Conservation (phyloP, 2,888 invertebrate genomes). For the Dione juno region DNA sequence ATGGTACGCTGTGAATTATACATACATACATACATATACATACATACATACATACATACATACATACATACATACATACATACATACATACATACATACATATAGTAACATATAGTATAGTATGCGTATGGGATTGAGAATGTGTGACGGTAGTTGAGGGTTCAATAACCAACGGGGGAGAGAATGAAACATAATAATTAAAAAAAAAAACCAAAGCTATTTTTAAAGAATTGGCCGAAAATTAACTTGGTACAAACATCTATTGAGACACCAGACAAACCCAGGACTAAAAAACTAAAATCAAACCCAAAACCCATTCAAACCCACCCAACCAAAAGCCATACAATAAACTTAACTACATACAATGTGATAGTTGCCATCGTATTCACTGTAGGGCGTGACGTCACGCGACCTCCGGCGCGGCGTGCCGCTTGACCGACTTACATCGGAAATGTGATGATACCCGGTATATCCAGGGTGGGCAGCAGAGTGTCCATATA, state of each 20-base stretch:
- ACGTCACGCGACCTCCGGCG: background rate
- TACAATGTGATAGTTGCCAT: background rate
- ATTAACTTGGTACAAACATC: too few species aligned
- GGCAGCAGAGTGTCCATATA: too few species aligned
- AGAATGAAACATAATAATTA: background rate
- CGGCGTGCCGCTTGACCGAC: conserved; percentile 4
- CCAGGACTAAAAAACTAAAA: background rate
- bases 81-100: too few species aligned
- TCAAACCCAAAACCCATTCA: background rate
- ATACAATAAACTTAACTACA: background rate
- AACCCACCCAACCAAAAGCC: background rate
- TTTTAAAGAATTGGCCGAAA: too few species aligned
- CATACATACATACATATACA: background rate
- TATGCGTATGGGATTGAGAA: background rate
- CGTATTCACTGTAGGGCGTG: background rate
- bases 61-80: background rate
- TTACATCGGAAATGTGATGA: conserved; percentile 10
- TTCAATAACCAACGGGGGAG: background rate
- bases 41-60: too few species aligned
- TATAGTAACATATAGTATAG: too few species aligned
- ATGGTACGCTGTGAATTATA: conserved; percentile 2
- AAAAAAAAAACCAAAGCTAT: background rate
- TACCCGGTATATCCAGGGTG: too few species aligned
- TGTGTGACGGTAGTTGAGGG: background rate
- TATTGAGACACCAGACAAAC: too few species aligned